Evolutionary conservation across 2,888 invertebrate species (phyloP).

Genomic region (Emesis russula): DNA sequence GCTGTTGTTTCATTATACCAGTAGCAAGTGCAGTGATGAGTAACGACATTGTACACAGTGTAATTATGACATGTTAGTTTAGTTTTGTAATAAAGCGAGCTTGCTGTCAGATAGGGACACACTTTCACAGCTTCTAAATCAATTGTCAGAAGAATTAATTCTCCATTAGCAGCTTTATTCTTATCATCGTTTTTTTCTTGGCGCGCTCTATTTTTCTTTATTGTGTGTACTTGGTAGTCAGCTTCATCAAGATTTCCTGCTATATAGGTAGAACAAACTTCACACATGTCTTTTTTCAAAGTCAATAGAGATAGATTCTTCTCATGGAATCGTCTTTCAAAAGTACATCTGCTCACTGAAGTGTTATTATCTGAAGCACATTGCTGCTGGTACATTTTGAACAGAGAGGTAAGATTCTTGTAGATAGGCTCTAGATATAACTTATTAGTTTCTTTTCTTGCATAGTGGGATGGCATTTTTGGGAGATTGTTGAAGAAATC

Average conservation of each 20-base stretch:
- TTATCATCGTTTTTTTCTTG: conserved; percentile 82
- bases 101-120: conserved; percentile 39
- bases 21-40: conserved; percentile 76
- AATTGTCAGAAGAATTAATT: conserved; percentile 39
- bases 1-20: conserved; percentile 83
- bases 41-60: conserved; percentile 76
- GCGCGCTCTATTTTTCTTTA: conserved; percentile 65
- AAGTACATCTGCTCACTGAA: background rate
- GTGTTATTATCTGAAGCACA: conserved; percentile 26
- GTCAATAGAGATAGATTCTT: background rate
- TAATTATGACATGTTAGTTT: conserved; percentile 85
- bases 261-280: background rate
- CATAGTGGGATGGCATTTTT: conserved; percentile 32
- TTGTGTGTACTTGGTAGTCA: no score
- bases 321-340: background rate
- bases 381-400: conserved; percentile 8
- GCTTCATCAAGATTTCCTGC: no score
- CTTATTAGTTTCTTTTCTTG: conserved; percentile 39
- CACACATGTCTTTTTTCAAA: background rate
- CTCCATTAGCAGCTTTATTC: conserved; percentile 60
- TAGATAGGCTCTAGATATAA: conserved; percentile 27
- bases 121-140: conserved; percentile 31
- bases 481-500: background rate
- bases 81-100: conserved; percentile 79
- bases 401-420: conserved; percentile 11